Conservation (phyloP, 2,888 invertebrate species). For the Cephonodes hylas region DNA sequence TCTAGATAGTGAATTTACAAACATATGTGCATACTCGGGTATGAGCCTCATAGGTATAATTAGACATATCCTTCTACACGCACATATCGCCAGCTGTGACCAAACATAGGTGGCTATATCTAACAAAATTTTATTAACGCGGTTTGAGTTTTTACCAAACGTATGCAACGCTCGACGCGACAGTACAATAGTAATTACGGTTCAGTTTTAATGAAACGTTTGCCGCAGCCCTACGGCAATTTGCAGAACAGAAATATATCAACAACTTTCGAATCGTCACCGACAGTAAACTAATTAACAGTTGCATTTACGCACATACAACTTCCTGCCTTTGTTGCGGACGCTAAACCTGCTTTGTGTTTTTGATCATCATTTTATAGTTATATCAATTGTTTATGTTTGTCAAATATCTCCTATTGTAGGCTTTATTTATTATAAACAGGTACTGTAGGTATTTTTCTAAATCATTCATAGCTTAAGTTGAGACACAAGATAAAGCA, state of each 20-base stretch:
- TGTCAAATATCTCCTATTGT: too few relatives aligned
- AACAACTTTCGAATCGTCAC: constrained; percentile 42
- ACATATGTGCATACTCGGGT: too few relatives aligned
- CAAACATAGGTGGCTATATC: too few relatives aligned
- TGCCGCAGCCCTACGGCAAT: constrained; percentile 31
- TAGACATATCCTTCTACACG: too few relatives aligned
- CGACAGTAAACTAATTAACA: constrained; percentile 37
- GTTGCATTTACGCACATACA: constrained; percentile 22
- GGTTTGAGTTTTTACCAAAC: constrained; percentile 25
- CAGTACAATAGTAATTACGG: constrained; percentile 35
- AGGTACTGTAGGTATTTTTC: too few relatives aligned
- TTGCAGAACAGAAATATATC: constrained; percentile 31
- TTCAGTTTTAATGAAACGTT: constrained; percentile 41
- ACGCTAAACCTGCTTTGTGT: neutral
- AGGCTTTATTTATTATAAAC: too few relatives aligned
- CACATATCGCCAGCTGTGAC: too few relatives aligned
- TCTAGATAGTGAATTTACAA: too few relatives aligned
- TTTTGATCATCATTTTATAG: neutral
- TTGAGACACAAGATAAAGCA: too few relatives aligned
- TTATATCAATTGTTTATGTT: neutral
- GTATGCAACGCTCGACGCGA: constrained; percentile 20
- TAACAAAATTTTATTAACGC: constrained; percentile 12
- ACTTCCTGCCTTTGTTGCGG: neutral
- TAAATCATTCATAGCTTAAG: too few relatives aligned
- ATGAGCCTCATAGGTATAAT: too few relatives aligned